Evolutionary conservation across 2,797 vertebrate species (phyloP).

Genomic region (Iguana delicatissima): DNA sequence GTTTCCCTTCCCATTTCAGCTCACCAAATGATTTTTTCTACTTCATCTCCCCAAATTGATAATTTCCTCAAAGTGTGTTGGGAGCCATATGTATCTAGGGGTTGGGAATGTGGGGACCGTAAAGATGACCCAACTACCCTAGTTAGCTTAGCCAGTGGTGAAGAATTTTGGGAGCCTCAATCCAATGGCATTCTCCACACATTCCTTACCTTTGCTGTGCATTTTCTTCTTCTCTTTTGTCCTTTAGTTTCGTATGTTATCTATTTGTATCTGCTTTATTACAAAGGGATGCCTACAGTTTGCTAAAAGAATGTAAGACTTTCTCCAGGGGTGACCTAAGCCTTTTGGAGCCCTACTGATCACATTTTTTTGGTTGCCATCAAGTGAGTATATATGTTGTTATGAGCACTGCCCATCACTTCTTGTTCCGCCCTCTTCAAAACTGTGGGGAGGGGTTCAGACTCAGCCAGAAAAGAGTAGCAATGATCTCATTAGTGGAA

Average conservation of each 20-base stretch:
- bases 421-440: too few relatives aligned
- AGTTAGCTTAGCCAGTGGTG: not conserved
- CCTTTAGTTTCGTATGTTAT: not conserved
- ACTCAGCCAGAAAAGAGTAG: not conserved
- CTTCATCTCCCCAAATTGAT: not conserved
- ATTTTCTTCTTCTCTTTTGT: not conserved
- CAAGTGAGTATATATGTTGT: not conserved
- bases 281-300: not conserved
- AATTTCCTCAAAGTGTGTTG: not conserved
- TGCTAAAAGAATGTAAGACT: not conserved
- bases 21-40: not conserved
- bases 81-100: not conserved
- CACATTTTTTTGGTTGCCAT: not conserved
- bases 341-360: not conserved
- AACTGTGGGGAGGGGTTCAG: not conserved
- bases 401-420: not conserved
- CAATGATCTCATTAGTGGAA: slow-evolving; percentile 14
- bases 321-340: not conserved
- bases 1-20: not conserved
- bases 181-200: not conserved
- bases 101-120: not conserved
- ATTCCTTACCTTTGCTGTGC: not conserved
- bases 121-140: not conserved
- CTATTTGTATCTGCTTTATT: not conserved
- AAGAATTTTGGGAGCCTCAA: not conserved